Evolutionary conservation across 2,113 vertebrate species (phyloP).

Genomic region (Ammodramus savannarum): DNA sequence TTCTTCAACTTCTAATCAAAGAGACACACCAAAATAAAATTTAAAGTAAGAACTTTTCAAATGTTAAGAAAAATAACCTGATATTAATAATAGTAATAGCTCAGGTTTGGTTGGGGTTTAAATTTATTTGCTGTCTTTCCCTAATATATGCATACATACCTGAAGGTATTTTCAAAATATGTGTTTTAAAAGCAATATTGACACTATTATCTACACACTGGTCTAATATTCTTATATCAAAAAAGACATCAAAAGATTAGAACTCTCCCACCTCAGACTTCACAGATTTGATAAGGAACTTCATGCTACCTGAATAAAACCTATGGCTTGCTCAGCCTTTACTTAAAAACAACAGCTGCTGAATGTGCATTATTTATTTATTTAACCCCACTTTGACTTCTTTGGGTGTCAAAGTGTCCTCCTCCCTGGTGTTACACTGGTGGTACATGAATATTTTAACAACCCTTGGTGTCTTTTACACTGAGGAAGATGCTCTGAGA

Average conservation of each 20-base stretch:
- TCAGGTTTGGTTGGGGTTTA: background rate
- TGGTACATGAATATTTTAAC: slow-evolving; percentile 35
- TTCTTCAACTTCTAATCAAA: background rate
- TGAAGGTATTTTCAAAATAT: background rate
- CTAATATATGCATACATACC: background rate
- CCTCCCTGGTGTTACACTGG: background rate
- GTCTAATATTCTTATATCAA: background rate
- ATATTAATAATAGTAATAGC: background rate
- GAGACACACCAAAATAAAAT: background rate
- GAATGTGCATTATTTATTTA: background rate
- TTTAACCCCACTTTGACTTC: background rate
- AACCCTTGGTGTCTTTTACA: background rate
- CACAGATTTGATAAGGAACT: background rate
- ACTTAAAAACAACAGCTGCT: background rate
- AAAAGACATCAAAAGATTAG: background rate
- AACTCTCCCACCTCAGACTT: background rate
- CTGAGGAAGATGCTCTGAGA: background rate
- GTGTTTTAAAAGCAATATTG: background rate
- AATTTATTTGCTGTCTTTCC: background rate
- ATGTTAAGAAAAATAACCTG: background rate
- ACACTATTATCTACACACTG: background rate
- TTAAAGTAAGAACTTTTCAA: background rate
- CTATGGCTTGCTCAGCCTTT: background rate
- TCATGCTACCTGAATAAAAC: background rate
- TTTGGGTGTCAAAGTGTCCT: background rate